Conservation (phyloP, 2,888 invertebrate species). For the Pollenia labialis region DNA sequence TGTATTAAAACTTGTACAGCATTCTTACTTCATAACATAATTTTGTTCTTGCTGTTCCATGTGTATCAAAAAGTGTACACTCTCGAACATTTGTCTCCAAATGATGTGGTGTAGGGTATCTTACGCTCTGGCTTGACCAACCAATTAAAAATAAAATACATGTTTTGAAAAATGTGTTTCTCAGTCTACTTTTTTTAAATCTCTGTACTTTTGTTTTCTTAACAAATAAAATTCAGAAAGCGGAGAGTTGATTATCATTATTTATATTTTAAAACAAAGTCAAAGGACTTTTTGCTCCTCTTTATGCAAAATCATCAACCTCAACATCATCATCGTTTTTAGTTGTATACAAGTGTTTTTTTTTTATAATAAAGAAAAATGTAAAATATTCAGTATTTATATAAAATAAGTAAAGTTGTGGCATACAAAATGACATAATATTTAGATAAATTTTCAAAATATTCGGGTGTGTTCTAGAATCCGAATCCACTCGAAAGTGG, state of each 20-base stretch:
- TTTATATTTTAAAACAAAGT: conserved; percentile 25
- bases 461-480: too few species aligned
- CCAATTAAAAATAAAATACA: background rate
- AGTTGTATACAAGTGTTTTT: too few species aligned
- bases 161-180: background rate
- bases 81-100: too few species aligned
- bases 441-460: conserved; percentile 13
- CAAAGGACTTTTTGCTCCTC: conserved; percentile 24
- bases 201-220: background rate
- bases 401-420: background rate
- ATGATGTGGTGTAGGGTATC: too few species aligned
- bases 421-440: conserved; percentile 22
- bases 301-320: conserved; percentile 12
- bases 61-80: too few species aligned
- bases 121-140: background rate
- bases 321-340: too few species aligned
- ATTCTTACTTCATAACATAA: too few species aligned
- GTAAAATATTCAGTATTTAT: background rate
- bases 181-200: background rate
- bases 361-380: background rate
- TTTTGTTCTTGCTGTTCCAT: too few species aligned
- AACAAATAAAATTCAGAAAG: background rate
- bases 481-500: too few species aligned
- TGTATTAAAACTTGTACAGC: too few species aligned
- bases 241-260: conserved; percentile 33